Evolutionary conservation across 1,140 invertebrate species (phyloP), one percentile per base, ranked within the genome.

Genomic region (Goniozus legneri): DNA sequence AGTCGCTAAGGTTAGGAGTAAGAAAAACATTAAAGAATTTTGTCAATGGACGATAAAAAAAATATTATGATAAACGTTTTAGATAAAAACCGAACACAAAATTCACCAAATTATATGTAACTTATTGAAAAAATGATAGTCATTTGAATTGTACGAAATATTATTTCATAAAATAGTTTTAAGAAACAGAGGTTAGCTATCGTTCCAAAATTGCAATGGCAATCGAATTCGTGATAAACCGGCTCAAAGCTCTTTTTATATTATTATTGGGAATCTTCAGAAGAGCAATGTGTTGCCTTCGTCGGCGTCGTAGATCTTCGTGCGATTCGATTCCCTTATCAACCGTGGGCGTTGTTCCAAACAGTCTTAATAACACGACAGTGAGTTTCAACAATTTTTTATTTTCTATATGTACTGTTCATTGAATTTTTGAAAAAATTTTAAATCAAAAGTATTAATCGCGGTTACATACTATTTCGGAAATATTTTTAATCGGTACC

Each of bases 271-370:
- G 73, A 12, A 49, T 75, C 22, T 73, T 80, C 22, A 73, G 73
- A 42, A 65, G 77, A 16, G 78, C 79, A 0, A 68, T 82, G 60
- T 80, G 79, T 54, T 82, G 79, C 58, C 67, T 82, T 22, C 69
- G 77, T 22, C 64, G 76, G 38, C 62, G 78, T 56, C 65, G 78
- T 62, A 66, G 75, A 52, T 70, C 69, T 2, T 79, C 74, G 2
- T 74, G 69, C 40, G 79, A 80, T 49, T 69, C 71, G 0, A 73
- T 79, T 16, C 79, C 78, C 0, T 62, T 82, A 34, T 78, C 79
- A 2, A 62, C 70, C 4, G 65, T 81, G 10, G 76, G 76, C 18
- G 69, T 79, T 15, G 60, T 80, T 31, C 69, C 77, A 2, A 78
- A 71, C 47, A 54, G 60, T n/a, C 24, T 43, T 21, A 66, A 64